A percentile compares a stretch with the other conserved stretches of the same genome.
Conservation (phyloP, 1,140 invertebrate genomes). For the Pseudoatta argentina region DNA sequence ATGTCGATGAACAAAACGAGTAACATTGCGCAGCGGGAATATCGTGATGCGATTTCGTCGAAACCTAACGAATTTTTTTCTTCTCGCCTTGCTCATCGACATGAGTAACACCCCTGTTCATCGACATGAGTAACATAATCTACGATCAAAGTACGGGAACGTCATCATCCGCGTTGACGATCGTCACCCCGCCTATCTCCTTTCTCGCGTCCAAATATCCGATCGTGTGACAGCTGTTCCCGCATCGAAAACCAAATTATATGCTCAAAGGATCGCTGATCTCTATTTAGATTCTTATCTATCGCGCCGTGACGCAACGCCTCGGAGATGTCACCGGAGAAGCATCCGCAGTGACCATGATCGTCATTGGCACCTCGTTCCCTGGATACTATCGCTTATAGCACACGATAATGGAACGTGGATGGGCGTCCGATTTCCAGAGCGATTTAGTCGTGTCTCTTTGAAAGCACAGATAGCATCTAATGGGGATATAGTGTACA, state of each 20-base stretch:
- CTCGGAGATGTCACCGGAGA: slow-evolving; percentile 52
- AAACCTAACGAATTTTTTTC: slow-evolving; percentile 73
- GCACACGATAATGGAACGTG: slow-evolving; percentile 56
- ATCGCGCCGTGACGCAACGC: slow-evolving; percentile 64
- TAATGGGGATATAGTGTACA: slow-evolving; percentile 46
- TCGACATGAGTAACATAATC: slow-evolving; percentile 81
- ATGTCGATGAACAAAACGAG: slow-evolving; percentile 45
- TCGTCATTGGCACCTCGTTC: slow-evolving; percentile 53
- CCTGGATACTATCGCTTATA: not conserved
- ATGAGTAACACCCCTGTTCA: slow-evolving; percentile 76
- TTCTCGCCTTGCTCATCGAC: slow-evolving; percentile 76
- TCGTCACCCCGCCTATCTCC: slow-evolving; percentile 62
- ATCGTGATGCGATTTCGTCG: slow-evolving; percentile 69
- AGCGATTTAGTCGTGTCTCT: slow-evolving; percentile 67
- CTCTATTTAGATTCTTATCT: slow-evolving; percentile 86
- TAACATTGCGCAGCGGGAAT: slow-evolving; percentile 20
- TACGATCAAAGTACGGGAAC: slow-evolving; percentile 81
- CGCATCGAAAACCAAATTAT: slow-evolving; percentile 85
- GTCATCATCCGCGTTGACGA: slow-evolving; percentile 70
- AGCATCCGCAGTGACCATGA: slow-evolving; percentile 32
- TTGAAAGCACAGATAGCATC: slow-evolving; percentile 64
- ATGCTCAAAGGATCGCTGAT: slow-evolving; percentile 84
- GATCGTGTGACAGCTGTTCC: slow-evolving; percentile 85
- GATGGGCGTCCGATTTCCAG: slow-evolving; percentile 61
- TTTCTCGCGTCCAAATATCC: slow-evolving; percentile 59